phyloP scores from a whole-genome alignment of 2,888 invertebrate species.

The Chromoteleia sp. region DNA sequence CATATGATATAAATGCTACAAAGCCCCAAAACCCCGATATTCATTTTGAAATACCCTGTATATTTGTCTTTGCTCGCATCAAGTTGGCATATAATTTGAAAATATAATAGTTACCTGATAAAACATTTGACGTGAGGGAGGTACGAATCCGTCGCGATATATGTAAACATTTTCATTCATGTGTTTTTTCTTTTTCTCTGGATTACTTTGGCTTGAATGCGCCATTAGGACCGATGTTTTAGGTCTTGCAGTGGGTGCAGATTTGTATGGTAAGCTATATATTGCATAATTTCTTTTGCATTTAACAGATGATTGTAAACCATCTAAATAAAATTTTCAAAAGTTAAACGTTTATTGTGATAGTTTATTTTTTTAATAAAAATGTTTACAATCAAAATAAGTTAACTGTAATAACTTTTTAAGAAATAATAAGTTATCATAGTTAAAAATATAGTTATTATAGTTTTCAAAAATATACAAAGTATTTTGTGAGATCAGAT shows the following conservation, averaged over 20 bases:
- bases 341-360: not conserved
- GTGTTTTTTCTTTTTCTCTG: slow-evolving; percentile 76
- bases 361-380: no score
- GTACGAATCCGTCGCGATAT: slow-evolving; percentile 90
- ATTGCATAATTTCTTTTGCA: slow-evolving; percentile 85
- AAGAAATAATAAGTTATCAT: no score
- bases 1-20: no score
- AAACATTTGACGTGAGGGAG: slow-evolving; percentile 94
- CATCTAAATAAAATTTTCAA: slow-evolving; percentile 80
- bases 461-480: no score
- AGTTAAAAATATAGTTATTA: no score
- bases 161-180: slow-evolving; percentile 86
- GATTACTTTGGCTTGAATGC: slow-evolving; percentile 77
- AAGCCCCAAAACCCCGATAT: no score
- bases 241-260: slow-evolving; percentile 83
- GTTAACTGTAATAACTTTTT: no score
- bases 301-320: slow-evolving; percentile 85
- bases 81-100: not conserved
- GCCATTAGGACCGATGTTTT: slow-evolving; percentile 80
- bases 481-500: no score
- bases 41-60: no score
- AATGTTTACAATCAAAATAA: no score
- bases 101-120: slow-evolving; percentile 87
- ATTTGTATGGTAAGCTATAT: slow-evolving; percentile 85
- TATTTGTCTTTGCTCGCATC: no score